Base-by-base conservation (phyloP, 2,888 invertebrate species). In the Sinodicranocentrus sp. region DNA sequence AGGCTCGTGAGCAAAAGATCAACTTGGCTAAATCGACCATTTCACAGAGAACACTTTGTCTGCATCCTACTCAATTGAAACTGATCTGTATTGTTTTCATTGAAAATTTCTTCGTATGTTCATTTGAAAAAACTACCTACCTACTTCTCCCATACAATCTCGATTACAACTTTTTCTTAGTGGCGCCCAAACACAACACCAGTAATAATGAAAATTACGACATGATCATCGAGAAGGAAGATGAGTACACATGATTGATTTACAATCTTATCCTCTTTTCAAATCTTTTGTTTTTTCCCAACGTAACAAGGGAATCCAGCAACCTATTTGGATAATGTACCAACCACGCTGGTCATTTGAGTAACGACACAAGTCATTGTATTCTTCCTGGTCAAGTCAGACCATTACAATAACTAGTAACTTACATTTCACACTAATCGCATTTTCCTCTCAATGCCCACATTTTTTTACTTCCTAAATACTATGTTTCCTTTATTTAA, bases 161-260 rank as follows among this genome's bases (percentile, higher is more conserved):
- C n/a, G n/a, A n/a, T n/a, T n/a, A n/a, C 2, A 19, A 23, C n/a
- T 23, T 59, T 65, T 65, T 65, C 65, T 65, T 39, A 6, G 65
- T 39, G 17, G 8, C 17, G 6, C n/a, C 8, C 33, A 39, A 65
- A 21, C n/a, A 21, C 17, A 25, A 19, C n/a, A 48, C 1, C 2
- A 3, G 33, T 71, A 57, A 52, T 73, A 48, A 59, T 75, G 52
- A 75, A 52, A 54, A 75, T 75, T 28, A 73, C 17, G 48, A 26
- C 26, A 15, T 19, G 26, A 63, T 6, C 57, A 15, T 21, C n/a
- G 19, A 21, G 23, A 21, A 57, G 52, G 72, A 80, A 73, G 57
- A 73, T 73, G 57, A 80, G 73, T 52, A 80, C 6, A 39, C 33
- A 13, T 10, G 73, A 73, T 59, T 80, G 80, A 80, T 80, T 80